phyloP scores from a whole-genome alignment of 2,113 vertebrate species.

The Cryptotis parvus region DNA sequence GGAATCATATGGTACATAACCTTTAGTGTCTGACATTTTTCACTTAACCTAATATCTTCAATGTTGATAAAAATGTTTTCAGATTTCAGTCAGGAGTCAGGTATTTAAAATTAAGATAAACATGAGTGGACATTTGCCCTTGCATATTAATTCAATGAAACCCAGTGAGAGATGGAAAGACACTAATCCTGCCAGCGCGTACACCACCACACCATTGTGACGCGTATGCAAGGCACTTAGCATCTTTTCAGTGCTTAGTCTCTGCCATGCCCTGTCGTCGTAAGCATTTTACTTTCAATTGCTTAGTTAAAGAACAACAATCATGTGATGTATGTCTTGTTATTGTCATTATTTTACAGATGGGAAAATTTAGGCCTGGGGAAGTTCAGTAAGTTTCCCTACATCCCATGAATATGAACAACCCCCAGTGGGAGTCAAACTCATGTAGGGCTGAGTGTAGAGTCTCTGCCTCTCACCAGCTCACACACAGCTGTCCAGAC shows the following conservation, averaged over 20 bases:
- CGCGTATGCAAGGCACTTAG: neutral
- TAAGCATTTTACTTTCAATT: no score
- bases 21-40: neutral
- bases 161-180: neutral
- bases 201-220: accelerated
- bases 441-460: neutral
- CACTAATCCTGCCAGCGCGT: neutral
- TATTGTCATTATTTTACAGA: neutral
- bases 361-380: neutral
- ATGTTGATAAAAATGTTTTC: slow-evolving; percentile 1
- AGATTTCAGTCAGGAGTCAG: slow-evolving; percentile 10
- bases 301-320: no score
- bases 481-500: neutral
- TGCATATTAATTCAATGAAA: neutral
- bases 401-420: neutral
- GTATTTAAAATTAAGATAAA: slow-evolving; percentile 49
- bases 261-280: neutral
- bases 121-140: neutral
- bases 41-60: neutral
- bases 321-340: neutral
- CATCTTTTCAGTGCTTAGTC: neutral
- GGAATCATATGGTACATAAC: neutral
- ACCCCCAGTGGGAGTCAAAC: neutral
- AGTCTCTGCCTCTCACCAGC: no score
- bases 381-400: neutral